Conservation (phyloP, 2,888 invertebrate genomes). For the Beris chalybata region DNA sequence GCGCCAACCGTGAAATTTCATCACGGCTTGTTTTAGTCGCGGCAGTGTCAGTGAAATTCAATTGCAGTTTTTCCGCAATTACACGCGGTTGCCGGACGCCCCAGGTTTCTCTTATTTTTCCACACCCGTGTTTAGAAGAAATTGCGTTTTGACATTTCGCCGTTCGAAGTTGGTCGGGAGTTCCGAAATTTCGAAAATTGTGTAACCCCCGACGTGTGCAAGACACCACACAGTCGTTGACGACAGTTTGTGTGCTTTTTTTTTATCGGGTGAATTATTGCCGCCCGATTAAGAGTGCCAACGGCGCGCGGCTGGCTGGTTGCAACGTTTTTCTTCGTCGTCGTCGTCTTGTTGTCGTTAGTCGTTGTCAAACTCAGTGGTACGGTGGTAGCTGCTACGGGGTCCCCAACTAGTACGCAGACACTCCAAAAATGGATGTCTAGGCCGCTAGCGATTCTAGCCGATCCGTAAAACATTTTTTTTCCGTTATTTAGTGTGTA, state of each 20-base stretch:
- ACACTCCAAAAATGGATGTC: constrained; percentile 21
- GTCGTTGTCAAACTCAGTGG: neutral
- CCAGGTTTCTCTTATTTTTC: too few species aligned
- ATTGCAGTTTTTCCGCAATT: too few species aligned
- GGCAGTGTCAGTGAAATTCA: too few species aligned
- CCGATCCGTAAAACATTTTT: constrained; percentile 20
- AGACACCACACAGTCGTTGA: neutral
- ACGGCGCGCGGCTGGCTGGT: neutral
- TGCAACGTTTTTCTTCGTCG: neutral
- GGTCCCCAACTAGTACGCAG: constrained; percentile 2
- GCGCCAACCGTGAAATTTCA: too few species aligned
- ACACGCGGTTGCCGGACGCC: too few species aligned
- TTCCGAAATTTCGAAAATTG: constrained; percentile 33
- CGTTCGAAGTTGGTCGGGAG: neutral
- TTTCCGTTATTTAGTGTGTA: too few species aligned
- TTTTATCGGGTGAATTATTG: constrained; percentile 1
- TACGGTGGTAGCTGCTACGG: neutral
- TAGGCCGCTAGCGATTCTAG: constrained; percentile 20
- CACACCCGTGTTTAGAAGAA: neutral
- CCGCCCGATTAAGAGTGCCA: neutral
- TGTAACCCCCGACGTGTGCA: constrained; percentile 27
- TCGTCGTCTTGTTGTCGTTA: neutral
- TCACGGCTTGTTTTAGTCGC: too few species aligned
- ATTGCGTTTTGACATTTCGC: constrained; percentile 33
- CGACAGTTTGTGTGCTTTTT: constrained; percentile 1